Evolutionary conservation across 2,797 vertebrate genomes (phyloP).

Genomic region (Glyptemys insculpta): DNA sequence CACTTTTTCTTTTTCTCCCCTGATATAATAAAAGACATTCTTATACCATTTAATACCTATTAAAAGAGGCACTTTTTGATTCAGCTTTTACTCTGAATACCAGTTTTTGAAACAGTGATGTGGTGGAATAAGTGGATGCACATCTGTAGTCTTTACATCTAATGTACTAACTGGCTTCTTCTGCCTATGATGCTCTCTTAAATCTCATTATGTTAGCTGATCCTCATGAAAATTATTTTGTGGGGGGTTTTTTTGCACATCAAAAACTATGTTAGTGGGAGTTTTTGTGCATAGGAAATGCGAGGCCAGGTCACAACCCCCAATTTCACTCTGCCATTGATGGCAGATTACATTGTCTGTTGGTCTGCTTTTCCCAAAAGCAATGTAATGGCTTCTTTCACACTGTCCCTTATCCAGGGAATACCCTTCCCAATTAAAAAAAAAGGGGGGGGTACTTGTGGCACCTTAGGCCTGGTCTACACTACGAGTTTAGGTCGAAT

Average conservation of each 20-base stretch:
- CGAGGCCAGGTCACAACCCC: background rate
- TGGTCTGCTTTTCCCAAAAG: background rate
- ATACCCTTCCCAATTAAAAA: background rate
- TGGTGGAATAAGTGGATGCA: background rate
- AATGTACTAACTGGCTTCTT: background rate
- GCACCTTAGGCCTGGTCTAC: too few species aligned
- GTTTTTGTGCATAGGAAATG: background rate
- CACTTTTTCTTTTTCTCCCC: slow-evolving; percentile 49
- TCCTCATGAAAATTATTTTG: background rate
- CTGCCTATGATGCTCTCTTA: background rate
- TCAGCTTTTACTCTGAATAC: slow-evolving; percentile 28
- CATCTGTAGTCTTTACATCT: background rate
- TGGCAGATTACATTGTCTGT: background rate
- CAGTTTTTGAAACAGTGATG: background rate
- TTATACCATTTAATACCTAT: slow-evolving; percentile 48
- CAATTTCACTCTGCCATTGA: background rate
- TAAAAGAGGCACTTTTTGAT: slow-evolving; percentile 43
- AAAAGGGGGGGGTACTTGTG: too few species aligned
- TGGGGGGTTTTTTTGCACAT: background rate
- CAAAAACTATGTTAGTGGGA: background rate
- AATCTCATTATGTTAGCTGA: background rate
- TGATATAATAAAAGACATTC: slow-evolving; percentile 42
- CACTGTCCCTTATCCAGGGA: background rate
- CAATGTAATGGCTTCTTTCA: background rate
- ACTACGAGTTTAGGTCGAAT: too few species aligned